Evolutionary conservation across 2,113 vertebrate species (phyloP).

Genomic region (Fregetta grallaria): DNA sequence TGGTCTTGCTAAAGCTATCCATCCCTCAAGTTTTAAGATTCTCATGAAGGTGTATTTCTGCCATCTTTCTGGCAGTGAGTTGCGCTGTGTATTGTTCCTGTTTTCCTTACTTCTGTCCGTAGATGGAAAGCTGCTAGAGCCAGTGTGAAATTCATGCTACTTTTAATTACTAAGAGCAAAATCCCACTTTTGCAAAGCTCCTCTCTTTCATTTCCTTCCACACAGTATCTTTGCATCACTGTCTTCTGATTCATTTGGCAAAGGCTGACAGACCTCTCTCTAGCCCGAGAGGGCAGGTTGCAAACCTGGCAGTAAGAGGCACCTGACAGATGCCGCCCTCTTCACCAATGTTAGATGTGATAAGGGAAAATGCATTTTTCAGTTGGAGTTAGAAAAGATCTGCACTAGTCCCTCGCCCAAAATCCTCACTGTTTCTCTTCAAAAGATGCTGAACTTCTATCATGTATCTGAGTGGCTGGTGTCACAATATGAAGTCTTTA

Average conservation of each 20-base stretch:
- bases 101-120: not conserved
- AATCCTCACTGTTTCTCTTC: not conserved
- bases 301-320: not conserved
- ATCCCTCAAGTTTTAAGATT: not conserved
- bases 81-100: not conserved
- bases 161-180: not conserved
- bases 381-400: not conserved
- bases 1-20: not conserved
- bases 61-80: not conserved
- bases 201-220: not conserved
- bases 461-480: not conserved
- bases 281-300: not conserved
- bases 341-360: not conserved
- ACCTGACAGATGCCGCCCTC: not conserved
- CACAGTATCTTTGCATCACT: not conserved
- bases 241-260: not conserved
- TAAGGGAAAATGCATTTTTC: not conserved
- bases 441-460: not conserved
- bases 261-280: not conserved
- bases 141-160: not conserved
- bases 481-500: not conserved
- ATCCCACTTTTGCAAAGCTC: not conserved
- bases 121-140: not conserved
- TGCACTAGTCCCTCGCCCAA: not conserved
- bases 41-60: not conserved